A percentile compares a stretch with the other conserved stretches of the same genome.
Evolutionary conservation across 2,888 invertebrate genomes (phyloP).

Genomic region (Nomada flava): DNA sequence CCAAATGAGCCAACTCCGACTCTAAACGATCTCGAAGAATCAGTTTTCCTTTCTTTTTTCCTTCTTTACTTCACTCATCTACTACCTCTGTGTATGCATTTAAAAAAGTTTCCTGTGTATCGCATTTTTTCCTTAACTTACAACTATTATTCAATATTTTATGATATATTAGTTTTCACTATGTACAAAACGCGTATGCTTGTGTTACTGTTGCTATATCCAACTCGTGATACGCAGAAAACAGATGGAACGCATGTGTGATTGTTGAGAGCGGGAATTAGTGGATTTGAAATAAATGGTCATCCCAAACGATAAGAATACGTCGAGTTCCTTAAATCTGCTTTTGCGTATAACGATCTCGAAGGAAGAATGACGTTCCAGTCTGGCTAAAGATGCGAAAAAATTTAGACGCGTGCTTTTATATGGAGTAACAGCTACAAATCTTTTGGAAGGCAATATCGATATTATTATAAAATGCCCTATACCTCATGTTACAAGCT

Average conservation of each 20-base stretch:
- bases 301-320: conserved; percentile 50
- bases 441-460: conserved; percentile 81
- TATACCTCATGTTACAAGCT: conserved; percentile 78
- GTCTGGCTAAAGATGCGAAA: conserved; percentile 68
- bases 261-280: conserved; percentile 53
- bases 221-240: conserved; percentile 71
- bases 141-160: conserved; percentile 77
- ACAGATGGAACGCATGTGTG: conserved; percentile 66
- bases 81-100: conserved; percentile 66
- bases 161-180: conserved; percentile 81
- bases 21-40: conserved; percentile 71
- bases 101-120: conserved; percentile 69
- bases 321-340: conserved; percentile 61
- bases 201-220: conserved; percentile 66
- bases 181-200: conserved; percentile 77
- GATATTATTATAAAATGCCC: conserved; percentile 80
- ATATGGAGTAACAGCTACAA: conserved; percentile 74
- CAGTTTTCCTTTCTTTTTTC: conserved; percentile 39
- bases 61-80: conserved; percentile 62
- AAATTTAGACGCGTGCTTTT: conserved; percentile 69
- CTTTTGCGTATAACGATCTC: conserved; percentile 70
- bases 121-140: conserved; percentile 62
- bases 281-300: conserved; percentile 56
- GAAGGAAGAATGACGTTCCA: conserved; percentile 77
- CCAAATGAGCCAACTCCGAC: conserved; percentile 75